Base-by-base conservation (phyloP, 2,113 vertebrate genomes). In the Morone saxatilis region DNA sequence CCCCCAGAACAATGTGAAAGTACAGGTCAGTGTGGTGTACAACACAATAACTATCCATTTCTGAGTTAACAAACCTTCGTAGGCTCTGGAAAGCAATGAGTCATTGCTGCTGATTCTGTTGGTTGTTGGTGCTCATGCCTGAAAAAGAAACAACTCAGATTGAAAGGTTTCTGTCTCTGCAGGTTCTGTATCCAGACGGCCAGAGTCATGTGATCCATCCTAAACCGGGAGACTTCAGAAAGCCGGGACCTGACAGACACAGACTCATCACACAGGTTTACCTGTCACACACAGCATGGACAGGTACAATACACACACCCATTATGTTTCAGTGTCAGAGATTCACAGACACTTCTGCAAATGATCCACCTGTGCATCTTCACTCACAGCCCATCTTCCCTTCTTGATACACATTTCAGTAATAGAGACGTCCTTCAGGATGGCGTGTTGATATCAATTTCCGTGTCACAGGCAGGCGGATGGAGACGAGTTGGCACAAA, bases 231-330 rank as follows among this genome's bases (percentile, higher is more conserved):
- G 98, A 99, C 92, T 99, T 99, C 84, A 95, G 98, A 60, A 98
- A 97, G 60, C 98, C 98, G 0, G 98, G 97, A 36, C 98, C 97
- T 0, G 95, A 96, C n/a, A 93, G 97, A 51, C 97, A 98, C 91
- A 86, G 98, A 4, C 96, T 99, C 71, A 98, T 99, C 91, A 99
- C 98, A 20, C 98, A 99, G 91, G 97, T 99, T 59, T 99, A 99
- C 92, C 96, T 99, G 36, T 99, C 98, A 0, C 98, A 99, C 87
- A 96, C 96, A 0, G 98, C 98, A 5, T 99, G 98, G 98, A 99
- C 98, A 91, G 98, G 98, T 54, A 0, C 0, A 0, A 47, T 0
- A 45, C 60, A 54, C 63, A 47, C 53, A 41, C 36, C 47, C 2
- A 43, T 9, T 2, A 10, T 31, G 41, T n/a, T 61, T 16, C 31